phyloP scores from a whole-genome alignment of 2,797 vertebrate species.

The Luscinia luscinia region DNA sequence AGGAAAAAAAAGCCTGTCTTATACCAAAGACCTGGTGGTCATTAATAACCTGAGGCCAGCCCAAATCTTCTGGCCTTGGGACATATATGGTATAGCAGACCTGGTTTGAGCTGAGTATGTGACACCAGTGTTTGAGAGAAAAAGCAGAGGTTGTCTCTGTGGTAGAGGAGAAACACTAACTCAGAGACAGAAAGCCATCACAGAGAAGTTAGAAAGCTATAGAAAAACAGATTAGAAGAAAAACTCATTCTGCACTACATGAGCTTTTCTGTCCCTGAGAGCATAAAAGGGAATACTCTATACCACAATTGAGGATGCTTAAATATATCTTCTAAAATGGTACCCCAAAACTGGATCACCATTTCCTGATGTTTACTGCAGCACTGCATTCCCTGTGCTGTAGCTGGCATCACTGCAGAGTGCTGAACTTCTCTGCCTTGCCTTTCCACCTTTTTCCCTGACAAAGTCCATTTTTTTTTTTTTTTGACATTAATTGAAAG shows the following conservation, averaged over 20 bases:
- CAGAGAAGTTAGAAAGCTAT: background rate
- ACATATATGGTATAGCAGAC: background rate
- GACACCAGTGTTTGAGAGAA: background rate
- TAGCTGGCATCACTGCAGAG: background rate
- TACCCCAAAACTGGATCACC: background rate
- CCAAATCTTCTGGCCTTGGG: background rate
- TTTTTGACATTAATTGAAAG: background rate
- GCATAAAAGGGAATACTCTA: background rate
- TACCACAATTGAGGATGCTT: background rate
- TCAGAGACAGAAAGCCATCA: background rate
- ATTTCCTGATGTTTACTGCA: background rate
- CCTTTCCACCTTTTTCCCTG: background rate
- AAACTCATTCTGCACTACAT: background rate
- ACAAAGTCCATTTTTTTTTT: background rate
- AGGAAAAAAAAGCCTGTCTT: fast-evolving
- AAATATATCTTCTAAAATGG: background rate
- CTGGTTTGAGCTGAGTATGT: background rate
- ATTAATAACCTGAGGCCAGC: background rate
- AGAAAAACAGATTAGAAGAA: background rate
- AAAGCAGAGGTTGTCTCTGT: background rate
- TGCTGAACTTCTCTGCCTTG: background rate
- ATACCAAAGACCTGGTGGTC: background rate
- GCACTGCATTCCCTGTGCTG: background rate
- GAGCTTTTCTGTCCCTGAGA: background rate
- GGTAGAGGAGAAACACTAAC: background rate